Percentiles rank a stretch among this genome's conserved stretches.
phyloP scores from a whole-genome alignment of 2,888 invertebrate genomes.

The Eupithecia dodoneata region DNA sequence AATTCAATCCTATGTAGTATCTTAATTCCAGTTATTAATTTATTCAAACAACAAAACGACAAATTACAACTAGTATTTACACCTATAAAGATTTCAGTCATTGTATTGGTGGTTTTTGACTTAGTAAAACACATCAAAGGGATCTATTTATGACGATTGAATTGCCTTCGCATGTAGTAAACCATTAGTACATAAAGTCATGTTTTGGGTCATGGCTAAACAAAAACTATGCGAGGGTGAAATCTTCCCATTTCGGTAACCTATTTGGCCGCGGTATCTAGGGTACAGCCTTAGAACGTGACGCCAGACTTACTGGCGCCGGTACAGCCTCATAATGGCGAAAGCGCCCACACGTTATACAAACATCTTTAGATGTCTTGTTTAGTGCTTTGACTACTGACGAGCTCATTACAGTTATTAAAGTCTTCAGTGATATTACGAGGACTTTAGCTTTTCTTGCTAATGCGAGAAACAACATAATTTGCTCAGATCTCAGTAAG shows the following conservation, averaged over 20 bases:
- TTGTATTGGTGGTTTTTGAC: not conserved
- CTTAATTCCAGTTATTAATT: not conserved
- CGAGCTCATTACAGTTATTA: constrained; percentile 33
- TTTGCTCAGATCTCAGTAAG: not conserved
- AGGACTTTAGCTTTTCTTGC: not conserved
- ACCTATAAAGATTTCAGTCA: not conserved
- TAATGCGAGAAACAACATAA: not conserved
- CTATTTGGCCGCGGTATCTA: constrained; percentile 59
- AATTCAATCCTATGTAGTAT: too few species aligned
- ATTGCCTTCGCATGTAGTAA: not conserved
- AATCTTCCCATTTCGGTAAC: constrained; percentile 49
- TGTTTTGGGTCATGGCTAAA: constrained; percentile 11
- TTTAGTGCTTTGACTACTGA: constrained; percentile 30
- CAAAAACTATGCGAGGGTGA: constrained; percentile 1
- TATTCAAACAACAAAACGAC: too few species aligned
- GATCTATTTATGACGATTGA: not conserved
- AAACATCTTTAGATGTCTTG: constrained; percentile 39
- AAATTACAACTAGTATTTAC: too few species aligned
- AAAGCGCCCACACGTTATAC: constrained; percentile 44
- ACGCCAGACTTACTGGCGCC: constrained; percentile 79
- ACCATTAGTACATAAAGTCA: not conserved
- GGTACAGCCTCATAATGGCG: constrained; percentile 53
- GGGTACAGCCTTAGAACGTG: constrained; percentile 51
- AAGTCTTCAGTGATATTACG: not conserved
- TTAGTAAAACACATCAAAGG: not conserved